Evolutionary conservation across 2,113 vertebrate genomes (phyloP).

Genomic region (Takifugu bimaculatus): DNA sequence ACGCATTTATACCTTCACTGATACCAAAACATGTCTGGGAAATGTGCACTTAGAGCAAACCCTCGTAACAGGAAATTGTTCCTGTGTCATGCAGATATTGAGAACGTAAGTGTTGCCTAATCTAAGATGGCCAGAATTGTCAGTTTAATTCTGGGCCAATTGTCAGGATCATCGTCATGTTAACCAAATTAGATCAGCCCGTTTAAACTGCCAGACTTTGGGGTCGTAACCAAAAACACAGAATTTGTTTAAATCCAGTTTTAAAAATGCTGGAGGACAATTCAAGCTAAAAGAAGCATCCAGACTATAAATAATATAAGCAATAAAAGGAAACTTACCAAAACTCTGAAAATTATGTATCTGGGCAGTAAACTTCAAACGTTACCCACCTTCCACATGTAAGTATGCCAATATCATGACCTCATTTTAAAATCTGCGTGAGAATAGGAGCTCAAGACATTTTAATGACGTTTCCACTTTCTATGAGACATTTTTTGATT

Average conservation of each 20-base stretch:
- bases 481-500: conserved; percentile 35
- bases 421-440: background rate
- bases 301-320: conserved; percentile 9
- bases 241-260: background rate
- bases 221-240: background rate
- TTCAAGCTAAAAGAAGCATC: conserved; percentile 6
- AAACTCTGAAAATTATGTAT: conserved; percentile 22
- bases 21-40: conserved; percentile 21
- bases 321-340: conserved; percentile 4
- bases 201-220: background rate
- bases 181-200: no score
- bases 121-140: no score
- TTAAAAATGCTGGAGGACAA: conserved; percentile 3
- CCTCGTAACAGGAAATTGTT: conserved; percentile 16
- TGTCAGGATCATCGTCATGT: no score
- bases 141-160: no score
- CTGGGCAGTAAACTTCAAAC: conserved; percentile 16
- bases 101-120: no score
- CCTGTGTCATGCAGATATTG: conserved; percentile 5
- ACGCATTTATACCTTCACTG: conserved; percentile 42
- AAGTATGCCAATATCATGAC: conserved; percentile 14
- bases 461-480: conserved; percentile 37
- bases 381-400: conserved; percentile 13
- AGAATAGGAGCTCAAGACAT: conserved; percentile 26
- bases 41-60: background rate